A percentile compares a stretch with the other conserved stretches of the same genome.
Evolutionary conservation across 2,113 vertebrate genomes (phyloP).

Genomic region (Girardinichthys multiradiatus): DNA sequence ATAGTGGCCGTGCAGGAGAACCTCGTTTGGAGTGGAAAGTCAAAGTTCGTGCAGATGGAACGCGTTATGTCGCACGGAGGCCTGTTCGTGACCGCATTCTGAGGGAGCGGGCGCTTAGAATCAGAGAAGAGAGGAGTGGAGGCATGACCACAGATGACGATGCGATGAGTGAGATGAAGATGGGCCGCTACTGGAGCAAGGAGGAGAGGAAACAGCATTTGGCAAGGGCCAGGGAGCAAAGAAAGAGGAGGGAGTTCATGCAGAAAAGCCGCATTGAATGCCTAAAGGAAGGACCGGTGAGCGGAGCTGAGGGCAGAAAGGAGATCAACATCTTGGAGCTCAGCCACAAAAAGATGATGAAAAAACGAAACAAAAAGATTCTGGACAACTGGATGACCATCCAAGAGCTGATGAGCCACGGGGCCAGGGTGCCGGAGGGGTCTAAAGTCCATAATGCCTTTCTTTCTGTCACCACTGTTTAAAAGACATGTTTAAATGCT

Average conservation of each 20-base stretch:
- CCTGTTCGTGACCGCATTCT: slow-evolving; percentile 93
- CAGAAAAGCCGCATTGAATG: slow-evolving; percentile 92
- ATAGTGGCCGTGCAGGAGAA: slow-evolving; percentile 72
- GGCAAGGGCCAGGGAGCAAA: slow-evolving; percentile 91
- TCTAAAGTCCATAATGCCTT: slow-evolving; percentile 93
- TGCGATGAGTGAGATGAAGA: slow-evolving; percentile 95
- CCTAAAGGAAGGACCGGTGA: slow-evolving; percentile 86
- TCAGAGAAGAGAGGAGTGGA: slow-evolving; percentile 92
- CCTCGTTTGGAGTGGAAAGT: slow-evolving; percentile 96
- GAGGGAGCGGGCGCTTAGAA: slow-evolving; percentile 92
- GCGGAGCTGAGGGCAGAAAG: slow-evolving; percentile 85
- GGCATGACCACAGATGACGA: slow-evolving; percentile 97
- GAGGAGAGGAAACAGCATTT: slow-evolving; percentile 96
- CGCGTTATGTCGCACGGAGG: slow-evolving; percentile 90
- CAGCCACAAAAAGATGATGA: slow-evolving; percentile 99
- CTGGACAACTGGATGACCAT: slow-evolving; percentile 99
- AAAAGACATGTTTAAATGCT: slow-evolving; percentile 38
- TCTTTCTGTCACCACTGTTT: slow-evolving; percentile 97
- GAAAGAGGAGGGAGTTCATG: slow-evolving; percentile 93
- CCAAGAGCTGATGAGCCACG: slow-evolving; percentile 97
- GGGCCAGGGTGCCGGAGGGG: slow-evolving; percentile 91
- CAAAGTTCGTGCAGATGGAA: slow-evolving; percentile 93
- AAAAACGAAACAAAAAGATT: slow-evolving; percentile 96
- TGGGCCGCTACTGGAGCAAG: slow-evolving; percentile 98
- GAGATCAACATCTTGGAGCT: slow-evolving; percentile 95